Evolutionary conservation across 2,113 vertebrate genomes (phyloP).

Genomic region (Saguinus imperator): DNA sequence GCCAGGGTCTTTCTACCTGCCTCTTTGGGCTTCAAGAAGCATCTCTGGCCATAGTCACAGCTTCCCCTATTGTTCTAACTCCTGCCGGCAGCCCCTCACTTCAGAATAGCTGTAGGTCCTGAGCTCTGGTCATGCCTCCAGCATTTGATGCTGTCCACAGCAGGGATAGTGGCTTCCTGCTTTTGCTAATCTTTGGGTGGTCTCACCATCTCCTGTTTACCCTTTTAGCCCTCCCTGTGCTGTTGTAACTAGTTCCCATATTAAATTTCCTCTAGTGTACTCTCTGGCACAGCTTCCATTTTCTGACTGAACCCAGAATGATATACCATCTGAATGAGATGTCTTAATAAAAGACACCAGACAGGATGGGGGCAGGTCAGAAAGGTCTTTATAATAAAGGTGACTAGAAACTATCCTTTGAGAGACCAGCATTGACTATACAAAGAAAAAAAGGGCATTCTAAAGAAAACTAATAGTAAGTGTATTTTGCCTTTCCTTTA

Average conservation of each 20-base stretch:
- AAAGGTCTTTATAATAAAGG: neutral
- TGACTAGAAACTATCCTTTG: neutral
- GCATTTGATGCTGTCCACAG: too few species aligned
- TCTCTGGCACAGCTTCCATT: neutral
- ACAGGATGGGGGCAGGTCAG: too few species aligned
- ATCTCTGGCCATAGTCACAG: fast-evolving
- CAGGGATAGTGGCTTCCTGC: neutral
- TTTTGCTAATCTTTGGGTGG: neutral
- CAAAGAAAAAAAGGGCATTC: neutral
- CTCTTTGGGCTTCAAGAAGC: neutral
- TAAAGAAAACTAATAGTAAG: neutral
- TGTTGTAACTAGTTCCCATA: neutral
- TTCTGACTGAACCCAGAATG: neutral
- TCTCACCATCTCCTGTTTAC: neutral
- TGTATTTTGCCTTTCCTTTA: neutral
- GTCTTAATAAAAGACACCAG: neutral
- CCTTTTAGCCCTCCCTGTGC: too few species aligned
- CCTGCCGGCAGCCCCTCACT: neutral
- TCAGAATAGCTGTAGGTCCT: neutral
- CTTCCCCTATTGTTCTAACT: neutral
- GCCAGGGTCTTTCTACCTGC: neutral
- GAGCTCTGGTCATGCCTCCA: neutral
- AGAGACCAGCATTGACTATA: neutral
- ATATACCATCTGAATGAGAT: fast-evolving
- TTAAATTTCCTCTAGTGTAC: neutral